phyloP scores from a whole-genome alignment of 2,888 invertebrate genomes.

The Slavum lentiscoides region DNA sequence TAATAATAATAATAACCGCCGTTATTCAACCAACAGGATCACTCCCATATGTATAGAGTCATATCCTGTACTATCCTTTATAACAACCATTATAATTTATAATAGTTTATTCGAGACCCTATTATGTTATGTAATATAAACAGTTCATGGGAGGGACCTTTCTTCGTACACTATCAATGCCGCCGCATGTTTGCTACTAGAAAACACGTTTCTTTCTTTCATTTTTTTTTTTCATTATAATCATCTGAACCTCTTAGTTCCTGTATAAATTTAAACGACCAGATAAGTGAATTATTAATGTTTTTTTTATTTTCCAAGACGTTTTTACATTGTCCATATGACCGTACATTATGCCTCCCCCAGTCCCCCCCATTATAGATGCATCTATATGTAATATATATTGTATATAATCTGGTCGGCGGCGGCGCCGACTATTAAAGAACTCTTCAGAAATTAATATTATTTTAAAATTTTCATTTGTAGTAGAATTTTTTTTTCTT shows the following conservation, averaged over 20 bases:
- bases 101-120: background rate
- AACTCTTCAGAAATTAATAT: too few species aligned
- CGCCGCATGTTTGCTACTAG: background rate
- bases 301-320: background rate
- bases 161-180: background rate
- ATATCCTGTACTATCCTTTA: background rate
- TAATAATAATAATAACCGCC: background rate
- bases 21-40: background rate
- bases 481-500: too few species aligned
- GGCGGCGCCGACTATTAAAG: too few species aligned
- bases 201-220: background rate
- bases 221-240: background rate
- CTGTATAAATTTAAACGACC: background rate
- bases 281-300: slow-evolving; percentile 6
- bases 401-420: too few species aligned
- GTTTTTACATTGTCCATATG: background rate
- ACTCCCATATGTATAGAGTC: background rate
- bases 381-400: too few species aligned
- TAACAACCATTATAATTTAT: background rate
- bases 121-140: background rate
- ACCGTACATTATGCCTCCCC: too few species aligned
- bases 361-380: too few species aligned
- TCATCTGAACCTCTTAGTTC: background rate
- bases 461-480: too few species aligned
- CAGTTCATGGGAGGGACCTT: background rate